phyloP scores from a whole-genome alignment of 2,797 vertebrate species.

The Chelonia mydas region DNA sequence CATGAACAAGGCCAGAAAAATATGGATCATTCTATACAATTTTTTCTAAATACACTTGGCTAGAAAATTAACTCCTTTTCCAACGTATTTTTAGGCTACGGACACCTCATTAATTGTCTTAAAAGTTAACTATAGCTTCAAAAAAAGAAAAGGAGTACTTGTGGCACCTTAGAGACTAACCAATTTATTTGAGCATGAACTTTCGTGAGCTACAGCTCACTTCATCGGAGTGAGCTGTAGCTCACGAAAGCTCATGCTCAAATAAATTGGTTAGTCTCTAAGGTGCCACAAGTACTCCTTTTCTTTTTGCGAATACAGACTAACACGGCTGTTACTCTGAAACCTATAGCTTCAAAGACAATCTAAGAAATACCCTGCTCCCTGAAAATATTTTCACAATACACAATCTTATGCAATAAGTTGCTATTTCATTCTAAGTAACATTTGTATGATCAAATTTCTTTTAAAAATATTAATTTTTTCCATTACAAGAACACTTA shows the following conservation, averaged over 20 bases:
- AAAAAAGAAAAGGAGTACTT: too few relatives aligned
- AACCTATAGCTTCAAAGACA: not conserved
- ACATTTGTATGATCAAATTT: not conserved
- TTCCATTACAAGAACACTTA: not conserved
- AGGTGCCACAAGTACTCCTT: too few relatives aligned
- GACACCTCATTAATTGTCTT: not conserved
- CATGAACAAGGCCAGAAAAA: not conserved
- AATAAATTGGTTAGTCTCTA: too few relatives aligned
- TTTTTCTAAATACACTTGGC: not conserved
- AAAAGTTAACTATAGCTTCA: not conserved
- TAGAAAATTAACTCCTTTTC: not conserved
- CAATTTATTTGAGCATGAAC: too few relatives aligned
- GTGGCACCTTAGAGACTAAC: too few relatives aligned
- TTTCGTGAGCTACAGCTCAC: too few relatives aligned
- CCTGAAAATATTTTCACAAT: not conserved
- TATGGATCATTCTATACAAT: not conserved
- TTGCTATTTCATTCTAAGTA: not conserved
- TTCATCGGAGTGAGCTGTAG: too few relatives aligned
- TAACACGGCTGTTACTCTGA: too few relatives aligned
- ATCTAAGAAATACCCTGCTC: not conserved
- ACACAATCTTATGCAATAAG: not conserved
- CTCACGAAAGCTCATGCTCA: too few relatives aligned
- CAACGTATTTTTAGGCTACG: rapidly evolving
- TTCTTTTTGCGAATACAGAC: too few relatives aligned
- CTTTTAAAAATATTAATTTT: not conserved